Percentiles rank a stretch among this genome's conserved stretches.
Evolutionary conservation across 1,140 invertebrate genomes (phyloP).

Genomic region (Leptinotarsa lineolata): DNA sequence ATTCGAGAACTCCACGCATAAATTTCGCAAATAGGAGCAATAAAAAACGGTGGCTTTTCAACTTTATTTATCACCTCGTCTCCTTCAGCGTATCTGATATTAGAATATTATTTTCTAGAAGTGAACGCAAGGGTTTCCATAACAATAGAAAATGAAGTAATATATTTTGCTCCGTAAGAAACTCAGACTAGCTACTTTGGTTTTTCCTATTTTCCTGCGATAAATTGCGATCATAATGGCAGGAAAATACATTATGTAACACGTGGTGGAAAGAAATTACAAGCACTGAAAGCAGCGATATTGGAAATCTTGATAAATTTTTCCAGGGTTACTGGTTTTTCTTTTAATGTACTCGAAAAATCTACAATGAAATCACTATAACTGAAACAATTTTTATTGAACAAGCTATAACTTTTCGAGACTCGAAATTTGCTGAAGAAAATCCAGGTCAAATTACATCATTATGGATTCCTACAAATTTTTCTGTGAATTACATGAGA

Average conservation of each 20-base stretch:
- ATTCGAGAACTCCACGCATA: conserved; percentile 10
- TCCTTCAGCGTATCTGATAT: conserved; percentile 8
- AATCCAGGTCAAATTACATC: too few species aligned
- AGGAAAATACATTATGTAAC: conserved; percentile 25
- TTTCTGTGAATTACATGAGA: too few species aligned
- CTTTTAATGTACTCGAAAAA: neutral
- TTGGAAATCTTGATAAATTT: conserved; percentile 19
- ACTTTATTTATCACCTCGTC: conserved; percentile 18
- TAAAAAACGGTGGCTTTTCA: conserved; percentile 6
- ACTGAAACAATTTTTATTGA: too few species aligned
- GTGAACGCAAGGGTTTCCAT: conserved; percentile 16
- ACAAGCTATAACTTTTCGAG: too few species aligned
- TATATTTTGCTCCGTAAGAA: conserved; percentile 7
- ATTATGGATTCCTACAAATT: too few species aligned
- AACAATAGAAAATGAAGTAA: conserved; percentile 20
- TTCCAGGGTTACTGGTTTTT: neutral
- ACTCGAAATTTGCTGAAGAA: too few species aligned
- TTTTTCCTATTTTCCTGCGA: conserved; percentile 18
- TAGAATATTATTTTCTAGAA: conserved; percentile 21
- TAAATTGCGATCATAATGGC: conserved; percentile 18
- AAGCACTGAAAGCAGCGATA: conserved; percentile 10
- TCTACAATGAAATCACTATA: too few species aligned
- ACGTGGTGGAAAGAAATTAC: conserved; percentile 16
- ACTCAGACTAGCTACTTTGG: conserved; percentile 6
- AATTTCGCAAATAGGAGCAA: conserved; percentile 6